Evolutionary conservation across 2,113 vertebrate species (phyloP).

Genomic region (Grus americana): DNA sequence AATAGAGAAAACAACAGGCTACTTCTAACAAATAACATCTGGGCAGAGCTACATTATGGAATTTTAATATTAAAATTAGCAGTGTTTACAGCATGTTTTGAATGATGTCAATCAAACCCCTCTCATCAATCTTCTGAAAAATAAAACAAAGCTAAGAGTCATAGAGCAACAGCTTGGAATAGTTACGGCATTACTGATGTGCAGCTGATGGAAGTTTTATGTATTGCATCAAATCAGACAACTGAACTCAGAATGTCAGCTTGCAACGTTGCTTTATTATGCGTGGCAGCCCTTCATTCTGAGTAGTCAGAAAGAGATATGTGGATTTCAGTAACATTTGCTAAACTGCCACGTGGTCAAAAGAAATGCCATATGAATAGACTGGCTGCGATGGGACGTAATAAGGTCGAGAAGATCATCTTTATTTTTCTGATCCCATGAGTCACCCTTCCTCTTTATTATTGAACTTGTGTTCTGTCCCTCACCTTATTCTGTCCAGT

Average conservation of each 20-base stretch:
- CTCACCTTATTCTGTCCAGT: background rate
- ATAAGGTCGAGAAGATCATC: background rate
- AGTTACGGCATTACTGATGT: background rate
- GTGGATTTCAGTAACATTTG: background rate
- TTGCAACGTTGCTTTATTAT: background rate
- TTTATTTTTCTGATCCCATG: background rate
- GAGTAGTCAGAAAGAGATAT: background rate
- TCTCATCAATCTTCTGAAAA: constrained; percentile 3
- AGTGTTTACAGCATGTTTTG: background rate
- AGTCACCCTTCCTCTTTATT: background rate
- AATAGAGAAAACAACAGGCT: background rate
- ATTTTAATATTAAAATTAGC: constrained; percentile 18
- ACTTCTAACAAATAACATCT: background rate
- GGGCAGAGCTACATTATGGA: background rate
- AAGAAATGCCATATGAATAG: background rate
- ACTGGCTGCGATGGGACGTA: background rate
- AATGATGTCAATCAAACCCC: background rate
- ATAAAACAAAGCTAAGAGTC: background rate
- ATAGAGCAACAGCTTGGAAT: constrained; percentile 8
- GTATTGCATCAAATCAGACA: background rate
- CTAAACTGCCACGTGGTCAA: background rate
- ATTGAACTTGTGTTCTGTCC: background rate
- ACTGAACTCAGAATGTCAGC: background rate
- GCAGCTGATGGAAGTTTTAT: background rate
- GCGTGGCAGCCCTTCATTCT: background rate